Base-by-base conservation (phyloP, 2,797 vertebrate genomes). In the Megaceryle alcyon region DNA sequence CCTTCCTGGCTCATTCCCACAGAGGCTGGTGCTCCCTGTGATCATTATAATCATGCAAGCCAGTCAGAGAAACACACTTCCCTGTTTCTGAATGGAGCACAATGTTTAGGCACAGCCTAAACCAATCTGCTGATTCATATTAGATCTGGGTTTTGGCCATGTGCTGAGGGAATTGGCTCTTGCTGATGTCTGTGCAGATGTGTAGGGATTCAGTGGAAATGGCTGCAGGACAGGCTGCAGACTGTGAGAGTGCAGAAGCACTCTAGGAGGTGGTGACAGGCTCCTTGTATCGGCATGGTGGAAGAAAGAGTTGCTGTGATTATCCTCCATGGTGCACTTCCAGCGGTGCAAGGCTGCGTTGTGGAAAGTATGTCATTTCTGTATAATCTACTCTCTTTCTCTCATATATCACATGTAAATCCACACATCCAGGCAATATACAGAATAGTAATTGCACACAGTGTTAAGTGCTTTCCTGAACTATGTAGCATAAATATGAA, bases 401-500 rank as follows among this genome's bases (percentile, higher is more conserved):
- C 22, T 46, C 17, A 3, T 65, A 39, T 31, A 71, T 65, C 35
- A 57, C 63, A 11, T 19, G 22, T 64, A 76, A 76, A 76, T 65
- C 86, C 68, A 28, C 31, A 28, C 46, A 81, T n/a, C 48, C 53
- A 66, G 86, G 51, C 68, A 68, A 13, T 64, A 33, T 54, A 64
- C 2, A 9, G 44, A 88, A 31, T 68, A 71, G 51, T 85, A 87
- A 77, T 89, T 89, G 77, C 31, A 48, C 28, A 25, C 35, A 51
- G 14, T 17, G n/a, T 48, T 54, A 79, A 92, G 46, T 79, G 35
- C 60, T 35, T 83, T 88, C n/a, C 69, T 78, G 56, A 75, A 44
- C 46, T 51, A 4, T 37, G 64, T 33, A 66, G 70, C 79, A 92
- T 97, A 95, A 97, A 96, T 95, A 92, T 86, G 91, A 86, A 87